Conservation (phyloP, 2,888 invertebrate genomes). For the Empis stercorea region DNA sequence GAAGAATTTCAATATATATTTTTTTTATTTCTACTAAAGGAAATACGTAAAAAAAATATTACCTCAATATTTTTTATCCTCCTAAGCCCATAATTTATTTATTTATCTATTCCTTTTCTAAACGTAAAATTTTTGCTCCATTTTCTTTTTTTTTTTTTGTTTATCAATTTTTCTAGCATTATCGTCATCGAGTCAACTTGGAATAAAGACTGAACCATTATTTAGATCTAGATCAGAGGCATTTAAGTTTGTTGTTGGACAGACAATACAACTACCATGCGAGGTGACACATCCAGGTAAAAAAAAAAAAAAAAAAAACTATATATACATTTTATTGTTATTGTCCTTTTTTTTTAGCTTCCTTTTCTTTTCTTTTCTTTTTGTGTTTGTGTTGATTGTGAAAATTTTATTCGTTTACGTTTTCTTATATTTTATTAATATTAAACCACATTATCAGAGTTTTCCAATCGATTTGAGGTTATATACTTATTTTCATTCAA, state of each 20-base stretch:
- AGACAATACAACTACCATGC: slow-evolving; percentile 44
- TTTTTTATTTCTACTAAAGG: too few relatives aligned
- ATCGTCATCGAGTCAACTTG: slow-evolving; percentile 11
- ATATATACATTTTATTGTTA: neutral
- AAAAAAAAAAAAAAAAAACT: too few relatives aligned
- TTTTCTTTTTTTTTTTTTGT: too few relatives aligned
- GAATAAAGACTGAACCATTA: slow-evolving; percentile 14
- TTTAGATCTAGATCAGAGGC: slow-evolving; percentile 26
- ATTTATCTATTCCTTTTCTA: too few relatives aligned
- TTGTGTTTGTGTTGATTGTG: neutral
- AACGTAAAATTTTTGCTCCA: too few relatives aligned
- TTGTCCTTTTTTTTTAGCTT: neutral
- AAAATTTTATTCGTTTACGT: neutral
- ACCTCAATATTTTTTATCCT: too few relatives aligned
- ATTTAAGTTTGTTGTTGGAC: slow-evolving; percentile 42
- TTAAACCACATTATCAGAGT: too few relatives aligned
- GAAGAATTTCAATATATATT: too few relatives aligned
- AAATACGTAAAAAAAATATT: too few relatives aligned
- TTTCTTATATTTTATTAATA: neutral
- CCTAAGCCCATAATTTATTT: too few relatives aligned
- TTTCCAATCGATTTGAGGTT: neutral
- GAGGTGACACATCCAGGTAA: slow-evolving; percentile 45
- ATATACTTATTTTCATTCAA: neutral
- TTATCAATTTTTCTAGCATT: slow-evolving; percentile 6
- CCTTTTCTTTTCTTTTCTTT: too few relatives aligned